Evolutionary conservation across 2,888 invertebrate species (phyloP), one percentile per base, ranked within the genome.

Genomic region (Hemicrepidius hirtus): DNA sequence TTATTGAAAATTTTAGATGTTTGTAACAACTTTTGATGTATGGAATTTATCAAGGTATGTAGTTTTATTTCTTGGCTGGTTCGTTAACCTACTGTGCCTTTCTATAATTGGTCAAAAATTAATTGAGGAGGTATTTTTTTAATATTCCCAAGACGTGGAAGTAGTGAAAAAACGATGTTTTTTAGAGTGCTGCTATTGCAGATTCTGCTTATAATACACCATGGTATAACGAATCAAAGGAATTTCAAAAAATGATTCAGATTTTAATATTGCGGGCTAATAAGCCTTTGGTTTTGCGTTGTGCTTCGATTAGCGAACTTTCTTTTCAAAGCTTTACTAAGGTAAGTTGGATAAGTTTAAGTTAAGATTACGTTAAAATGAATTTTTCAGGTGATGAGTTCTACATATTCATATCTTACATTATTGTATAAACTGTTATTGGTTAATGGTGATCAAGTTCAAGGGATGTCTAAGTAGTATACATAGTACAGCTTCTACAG

Each of bases 151-250:
- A n/a, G n/a, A n/a, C n/a, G n/a, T n/a, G n/a, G n/a, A n/a, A n/a
- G n/a, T n/a, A n/a, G n/a, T n/a, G n/a, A n/a, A n/a, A n/a, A n/a
- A n/a, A n/a, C n/a, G n/a, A n/a, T n/a, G n/a, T n/a, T 13, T 46
- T 63, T 12, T 18, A 63, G 63, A 63, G 63, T n/a, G 12, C 41
- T 1, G 49, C 9, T 0, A 20, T 63, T 10, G 16, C 63, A 7
- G n/a, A 32, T 16, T 24, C 18, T 20, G 63, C 49, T 12, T 63
- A 63, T 20, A 20, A 32, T 18, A 49, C 13, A 3, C 35, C 46
- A 18, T 63, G 63, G 63, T 63, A 63, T n/a, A 13, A 63, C 32
- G 63, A 63, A 35, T 35, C 63, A 3, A 4, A 18, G 2, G 32
- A 32, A 7, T 63, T 63, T 35, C 46, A 63, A 12, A 46, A 49